A percentile compares a stretch with the other conserved stretches of the same genome.
Evolutionary conservation across 1,140 invertebrate genomes (phyloP).

Genomic region (Drosophila carrolli): DNA sequence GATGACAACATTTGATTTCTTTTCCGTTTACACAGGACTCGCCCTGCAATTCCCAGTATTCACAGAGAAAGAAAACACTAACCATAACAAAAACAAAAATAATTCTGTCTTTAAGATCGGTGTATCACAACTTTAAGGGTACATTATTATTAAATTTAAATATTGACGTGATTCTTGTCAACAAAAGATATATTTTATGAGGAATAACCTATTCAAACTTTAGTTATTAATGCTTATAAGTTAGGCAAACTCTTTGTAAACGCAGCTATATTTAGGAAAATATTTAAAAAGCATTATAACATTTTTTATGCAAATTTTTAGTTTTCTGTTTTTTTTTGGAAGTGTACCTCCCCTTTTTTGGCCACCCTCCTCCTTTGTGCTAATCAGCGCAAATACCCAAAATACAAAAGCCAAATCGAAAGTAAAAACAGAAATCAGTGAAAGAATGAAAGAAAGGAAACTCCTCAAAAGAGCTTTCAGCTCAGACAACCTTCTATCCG

Average conservation of each 20-base stretch:
- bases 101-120: not conserved
- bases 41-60: too few relatives aligned
- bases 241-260: too few relatives aligned
- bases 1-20: conserved; percentile 80
- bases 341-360: not conserved
- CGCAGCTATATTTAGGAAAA: too few relatives aligned
- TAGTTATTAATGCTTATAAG: too few relatives aligned
- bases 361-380: conserved; percentile 31
- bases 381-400: conserved; percentile 78
- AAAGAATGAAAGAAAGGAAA: conserved; percentile 43
- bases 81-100: too few relatives aligned
- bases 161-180: too few relatives aligned
- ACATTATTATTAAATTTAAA: too few relatives aligned
- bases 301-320: too few relatives aligned
- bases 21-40: conserved; percentile 64
- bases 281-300: not conserved
- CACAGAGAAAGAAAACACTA: not conserved
- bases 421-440: conserved; percentile 75
- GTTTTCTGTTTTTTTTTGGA: not conserved
- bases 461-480: conserved; percentile 59
- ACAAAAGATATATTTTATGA: too few relatives aligned
- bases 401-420: conserved; percentile 82
- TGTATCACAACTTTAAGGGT: not conserved
- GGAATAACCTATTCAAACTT: too few relatives aligned
- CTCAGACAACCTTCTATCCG: conserved; percentile 36